Conservation (phyloP, 1,140 invertebrate genomes). For the Trachymyrmex septentrionalis region DNA sequence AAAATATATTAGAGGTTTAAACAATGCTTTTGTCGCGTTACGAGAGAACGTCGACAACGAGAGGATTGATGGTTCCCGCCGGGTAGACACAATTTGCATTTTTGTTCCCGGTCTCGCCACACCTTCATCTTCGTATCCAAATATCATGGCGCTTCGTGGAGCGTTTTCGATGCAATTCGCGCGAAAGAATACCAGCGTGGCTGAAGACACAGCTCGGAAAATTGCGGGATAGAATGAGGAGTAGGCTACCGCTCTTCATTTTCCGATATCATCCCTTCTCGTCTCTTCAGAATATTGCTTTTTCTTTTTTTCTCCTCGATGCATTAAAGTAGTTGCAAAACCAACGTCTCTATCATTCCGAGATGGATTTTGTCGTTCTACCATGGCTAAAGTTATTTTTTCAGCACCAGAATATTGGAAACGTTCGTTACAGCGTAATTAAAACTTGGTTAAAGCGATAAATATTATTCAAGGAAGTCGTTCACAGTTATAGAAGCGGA, state of each 20-base stretch:
- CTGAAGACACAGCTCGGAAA: constrained; percentile 58
- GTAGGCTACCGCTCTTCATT: constrained; percentile 21
- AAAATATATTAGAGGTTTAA: constrained; percentile 14
- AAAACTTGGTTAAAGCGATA: constrained; percentile 37
- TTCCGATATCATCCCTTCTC: constrained; percentile 50
- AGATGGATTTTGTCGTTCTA: constrained; percentile 1
- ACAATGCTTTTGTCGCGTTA: constrained; percentile 27
- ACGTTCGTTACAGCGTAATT: constrained; percentile 32
- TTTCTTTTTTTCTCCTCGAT: constrained; percentile 46
- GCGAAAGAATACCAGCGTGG: constrained; percentile 26
- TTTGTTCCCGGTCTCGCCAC: constrained; percentile 27
- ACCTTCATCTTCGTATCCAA: constrained; percentile 48
- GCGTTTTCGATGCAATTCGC: constrained; percentile 54
- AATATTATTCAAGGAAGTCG: constrained; percentile 27
- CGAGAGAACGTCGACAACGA: not conserved
- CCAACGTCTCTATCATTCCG: not conserved
- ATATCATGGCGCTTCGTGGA: constrained; percentile 48
- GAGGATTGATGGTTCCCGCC: constrained; percentile 42
- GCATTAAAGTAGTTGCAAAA: constrained; percentile 47
- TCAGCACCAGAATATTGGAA: constrained; percentile 14
- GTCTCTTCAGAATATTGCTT: constrained; percentile 67
- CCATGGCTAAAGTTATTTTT: constrained; percentile 27
- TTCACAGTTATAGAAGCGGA: not conserved
- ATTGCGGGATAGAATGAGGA: constrained; percentile 60
- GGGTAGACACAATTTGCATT: constrained; percentile 54